Evolutionary conservation across 2,113 vertebrate species (phyloP).

Genomic region (Sylvietta virens): DNA sequence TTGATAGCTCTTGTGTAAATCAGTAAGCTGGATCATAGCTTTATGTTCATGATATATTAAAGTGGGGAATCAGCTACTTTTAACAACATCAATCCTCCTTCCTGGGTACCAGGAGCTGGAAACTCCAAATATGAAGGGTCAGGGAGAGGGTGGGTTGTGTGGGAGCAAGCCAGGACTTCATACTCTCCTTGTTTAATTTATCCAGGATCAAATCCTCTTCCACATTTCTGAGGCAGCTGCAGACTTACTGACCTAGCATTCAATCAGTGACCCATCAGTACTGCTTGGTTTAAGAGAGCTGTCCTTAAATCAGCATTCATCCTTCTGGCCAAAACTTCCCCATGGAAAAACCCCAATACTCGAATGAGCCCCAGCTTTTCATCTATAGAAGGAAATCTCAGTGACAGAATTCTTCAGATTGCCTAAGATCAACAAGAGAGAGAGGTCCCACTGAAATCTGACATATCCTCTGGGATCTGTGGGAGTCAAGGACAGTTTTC

Average conservation of each 20-base stretch:
- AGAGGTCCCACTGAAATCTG: not conserved
- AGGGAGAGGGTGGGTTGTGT: not conserved
- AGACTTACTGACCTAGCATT: not conserved
- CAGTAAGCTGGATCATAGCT: not conserved
- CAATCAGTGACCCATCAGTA: not conserved
- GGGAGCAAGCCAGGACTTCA: not conserved
- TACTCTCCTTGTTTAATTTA: not conserved
- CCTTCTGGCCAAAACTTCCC: not conserved
- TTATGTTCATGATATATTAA: not conserved
- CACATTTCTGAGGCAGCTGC: not conserved
- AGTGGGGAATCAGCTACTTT: not conserved
- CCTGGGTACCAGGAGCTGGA: not conserved
- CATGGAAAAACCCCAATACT: not conserved
- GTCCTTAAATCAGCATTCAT: not conserved
- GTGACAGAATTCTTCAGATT: not conserved
- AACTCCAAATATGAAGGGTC: not conserved
- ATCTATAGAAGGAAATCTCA: not conserved
- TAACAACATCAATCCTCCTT: not conserved
- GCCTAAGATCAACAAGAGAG: not conserved
- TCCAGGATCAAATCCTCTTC: not conserved
- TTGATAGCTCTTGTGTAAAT: not conserved
- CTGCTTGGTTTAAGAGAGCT: not conserved
- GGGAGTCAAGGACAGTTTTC: conserved; percentile 36
- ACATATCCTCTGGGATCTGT: conserved; percentile 17
- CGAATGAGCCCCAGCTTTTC: not conserved